phyloP scores from a whole-genome alignment of 2,797 vertebrate genomes.

The Clarias laeviceps region DNA sequence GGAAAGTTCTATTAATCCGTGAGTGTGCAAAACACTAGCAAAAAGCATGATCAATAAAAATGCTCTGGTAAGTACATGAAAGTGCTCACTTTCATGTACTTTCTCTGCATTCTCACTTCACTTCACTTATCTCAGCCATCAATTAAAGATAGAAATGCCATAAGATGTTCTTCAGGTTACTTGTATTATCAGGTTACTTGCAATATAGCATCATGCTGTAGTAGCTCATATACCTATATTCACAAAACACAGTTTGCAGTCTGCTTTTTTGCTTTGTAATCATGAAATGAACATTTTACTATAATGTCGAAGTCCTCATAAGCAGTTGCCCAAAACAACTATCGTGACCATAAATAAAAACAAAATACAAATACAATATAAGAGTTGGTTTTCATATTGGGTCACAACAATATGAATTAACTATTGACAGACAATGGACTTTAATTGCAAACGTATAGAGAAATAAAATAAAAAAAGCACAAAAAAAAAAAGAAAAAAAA shows the following conservation, averaged over 20 bases:
- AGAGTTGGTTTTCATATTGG: neutral
- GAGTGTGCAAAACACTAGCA: neutral
- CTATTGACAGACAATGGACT: neutral
- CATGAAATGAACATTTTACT: neutral
- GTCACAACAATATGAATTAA: neutral
- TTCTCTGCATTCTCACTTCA: slow-evolving; percentile 12
- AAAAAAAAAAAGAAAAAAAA: slow-evolving; percentile 22
- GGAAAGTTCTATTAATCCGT: neutral
- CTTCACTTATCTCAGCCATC: neutral
- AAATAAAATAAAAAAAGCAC: neutral
- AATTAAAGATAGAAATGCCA: neutral
- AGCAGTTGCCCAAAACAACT: neutral
- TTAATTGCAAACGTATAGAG: neutral
- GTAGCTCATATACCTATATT: neutral
- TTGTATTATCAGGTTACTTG: slow-evolving; percentile 3
- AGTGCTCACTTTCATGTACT: neutral
- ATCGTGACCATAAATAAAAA: neutral
- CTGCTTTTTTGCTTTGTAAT: neutral
- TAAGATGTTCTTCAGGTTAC: neutral
- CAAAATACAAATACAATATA: neutral
- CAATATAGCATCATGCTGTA: neutral
- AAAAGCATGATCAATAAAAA: neutral
- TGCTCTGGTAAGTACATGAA: neutral
- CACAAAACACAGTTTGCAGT: neutral
- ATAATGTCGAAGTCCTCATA: neutral